Percentiles rank a stretch among this genome's conserved stretches.
These are phyloP conservation scores for Ptychobarbus kaznakovi DNA, from an alignment of 2,797 vertebrate species.

Conservation along the genomic window DNA sequence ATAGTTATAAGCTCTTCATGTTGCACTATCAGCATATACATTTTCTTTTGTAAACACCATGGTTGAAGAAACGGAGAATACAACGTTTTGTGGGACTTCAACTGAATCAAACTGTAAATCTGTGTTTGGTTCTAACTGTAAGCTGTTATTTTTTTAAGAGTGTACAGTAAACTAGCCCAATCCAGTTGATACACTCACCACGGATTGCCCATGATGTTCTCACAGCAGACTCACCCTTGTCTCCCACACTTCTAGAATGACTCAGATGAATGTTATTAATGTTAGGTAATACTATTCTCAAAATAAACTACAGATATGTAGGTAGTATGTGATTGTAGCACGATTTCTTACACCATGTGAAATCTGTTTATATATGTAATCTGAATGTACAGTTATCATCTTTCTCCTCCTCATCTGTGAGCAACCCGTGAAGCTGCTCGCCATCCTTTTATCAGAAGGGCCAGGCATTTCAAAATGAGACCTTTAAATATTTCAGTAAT, in stretches of 20 bases:
- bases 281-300: conserved; percentile 29
- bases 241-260: conserved; percentile 39
- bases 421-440: background rate
- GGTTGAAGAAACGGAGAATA: background rate
- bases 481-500: conserved; percentile 50
- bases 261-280: conserved; percentile 24
- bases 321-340: conserved; percentile 8
- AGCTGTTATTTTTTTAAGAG: conserved; percentile 5
- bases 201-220: background rate
- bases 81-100: background rate
- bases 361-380: background rate
- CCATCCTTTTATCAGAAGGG: conserved; percentile 1
- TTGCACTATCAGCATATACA: background rate
- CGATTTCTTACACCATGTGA: background rate
- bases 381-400: background rate
- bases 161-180: background rate
- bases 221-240: conserved; percentile 26
- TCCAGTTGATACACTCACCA: background rate
- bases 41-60: background rate
- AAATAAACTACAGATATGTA: conserved; percentile 24
- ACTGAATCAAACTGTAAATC: background rate
- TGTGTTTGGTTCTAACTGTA: background rate
- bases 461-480: conserved; percentile 30
- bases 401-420: background rate
- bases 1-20: background rate